phyloP scores from a whole-genome alignment of 2,888 invertebrate genomes.

The Drymonia ruficornis region DNA sequence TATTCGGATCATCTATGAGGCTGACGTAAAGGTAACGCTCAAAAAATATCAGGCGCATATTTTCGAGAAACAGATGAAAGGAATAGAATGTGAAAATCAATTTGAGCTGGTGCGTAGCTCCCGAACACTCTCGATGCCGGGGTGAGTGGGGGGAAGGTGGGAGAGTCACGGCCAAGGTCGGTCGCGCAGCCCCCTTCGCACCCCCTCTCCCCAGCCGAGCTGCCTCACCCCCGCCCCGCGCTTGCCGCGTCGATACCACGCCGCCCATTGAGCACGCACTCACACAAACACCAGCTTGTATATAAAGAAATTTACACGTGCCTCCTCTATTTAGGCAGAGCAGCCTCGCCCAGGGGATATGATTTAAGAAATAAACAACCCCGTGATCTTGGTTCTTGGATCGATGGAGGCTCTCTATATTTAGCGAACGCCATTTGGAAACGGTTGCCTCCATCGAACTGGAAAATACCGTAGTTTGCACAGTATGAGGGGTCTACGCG shows the following conservation, averaged over 20 bases:
- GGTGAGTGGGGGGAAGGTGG: conserved; percentile 50
- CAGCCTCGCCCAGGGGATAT: conserved; percentile 19
- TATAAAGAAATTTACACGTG: conserved; percentile 41
- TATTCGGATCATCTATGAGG: background rate
- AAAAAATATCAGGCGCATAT: background rate
- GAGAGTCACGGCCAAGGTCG: conserved; percentile 83
- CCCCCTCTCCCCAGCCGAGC: conserved; percentile 24
- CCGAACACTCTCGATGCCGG: conserved; percentile 54
- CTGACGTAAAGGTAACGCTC: background rate
- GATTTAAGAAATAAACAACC: conserved; percentile 40
- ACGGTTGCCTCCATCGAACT: conserved; percentile 16
- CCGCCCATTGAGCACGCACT: conserved; percentile 63
- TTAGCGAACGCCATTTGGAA: conserved; percentile 21
- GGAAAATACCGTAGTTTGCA: conserved; percentile 32
- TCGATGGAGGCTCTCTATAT: conserved; percentile 41
- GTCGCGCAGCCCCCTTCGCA: conserved; percentile 50
- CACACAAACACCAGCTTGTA: conserved; percentile 39
- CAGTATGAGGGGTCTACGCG: conserved; percentile 16
- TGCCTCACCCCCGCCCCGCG: conserved; percentile 32
- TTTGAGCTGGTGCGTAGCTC: conserved; percentile 61
- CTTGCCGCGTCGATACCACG: conserved; percentile 54
- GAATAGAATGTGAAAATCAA: conserved; percentile 61
- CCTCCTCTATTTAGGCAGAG: conserved; percentile 31
- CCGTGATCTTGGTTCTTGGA: conserved; percentile 31
- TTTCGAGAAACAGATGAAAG: conserved; percentile 39